Evolutionary conservation across 2,888 invertebrate species (phyloP), one percentile per base, ranked within the genome.

Genomic region (Kryphioiulus occultus): DNA sequence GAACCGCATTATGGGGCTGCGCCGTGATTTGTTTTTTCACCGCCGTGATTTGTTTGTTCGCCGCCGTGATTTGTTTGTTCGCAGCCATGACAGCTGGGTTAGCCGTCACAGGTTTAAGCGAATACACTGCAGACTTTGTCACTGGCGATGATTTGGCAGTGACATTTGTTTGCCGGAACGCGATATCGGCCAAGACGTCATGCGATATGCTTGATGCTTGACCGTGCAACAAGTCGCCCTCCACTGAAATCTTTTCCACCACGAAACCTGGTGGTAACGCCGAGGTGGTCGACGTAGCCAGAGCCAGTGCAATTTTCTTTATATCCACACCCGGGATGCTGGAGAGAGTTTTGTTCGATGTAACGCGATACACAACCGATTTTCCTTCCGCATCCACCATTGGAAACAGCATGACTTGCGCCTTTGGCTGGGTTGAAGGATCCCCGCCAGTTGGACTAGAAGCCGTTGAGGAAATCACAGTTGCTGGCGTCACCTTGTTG

Each of bases 371-470:
- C 39, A 85, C 85, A 22, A 86, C 86, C 3, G 59, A 47, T 86
- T 86, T 86, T 42, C 85, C 85, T 1, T 47, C 47, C 10, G 42
- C 42, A 5, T 85, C 85, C 3, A 44, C 12, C 42, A 85, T 85
- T 85, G 85, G 85, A 39, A 85, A 85, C 5, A 85, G 85, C 85
- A 85, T 85, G 1, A 85, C 85, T 85, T 85, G 85, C 4, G 22
- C 42, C 32, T 42, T 85, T 30, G 39, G 85, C 7, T 85, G 85
- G 32, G 39, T 47, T 26, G 42, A 44, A 44, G 2, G 85, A 22
- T 26, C 42, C 1, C 47, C 15, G 22, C 42, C 15, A 17, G 22
- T 26, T 39, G 42, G 85, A 44, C 42, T 47, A 85, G 22, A 44
- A 22, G 17, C 85, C 35, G 47, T 39, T 44, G 85, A 39, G 5